These are phyloP conservation scores for Mythimna loreyi DNA, from an alignment of 2,888 invertebrate genomes.

Conservation along the genomic window DNA sequence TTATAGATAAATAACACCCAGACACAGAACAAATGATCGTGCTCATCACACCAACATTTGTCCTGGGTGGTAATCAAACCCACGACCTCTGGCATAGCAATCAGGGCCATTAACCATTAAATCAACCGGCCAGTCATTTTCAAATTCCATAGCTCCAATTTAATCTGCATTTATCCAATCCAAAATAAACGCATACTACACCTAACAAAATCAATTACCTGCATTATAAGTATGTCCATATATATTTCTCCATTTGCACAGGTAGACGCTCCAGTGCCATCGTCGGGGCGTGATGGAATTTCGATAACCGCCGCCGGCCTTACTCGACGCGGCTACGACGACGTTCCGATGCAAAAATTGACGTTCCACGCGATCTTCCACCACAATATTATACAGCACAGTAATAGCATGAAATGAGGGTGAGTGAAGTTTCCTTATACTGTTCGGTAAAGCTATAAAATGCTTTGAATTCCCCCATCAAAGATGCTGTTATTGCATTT, in stretches of 20 bases:
- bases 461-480: conserved; percentile 12
- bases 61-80: no score
- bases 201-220: conserved; percentile 32
- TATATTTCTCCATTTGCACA: conserved; percentile 57
- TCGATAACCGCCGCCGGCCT: conserved; percentile 65
- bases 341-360: conserved; percentile 74
- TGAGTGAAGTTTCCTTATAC: conserved; percentile 17
- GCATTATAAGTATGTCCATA: conserved; percentile 30
- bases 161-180: background rate
- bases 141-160: background rate
- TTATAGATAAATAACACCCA: no score
- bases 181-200: background rate
- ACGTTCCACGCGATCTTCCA: conserved; percentile 61
- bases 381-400: conserved; percentile 51
- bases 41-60: no score
- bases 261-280: conserved; percentile 50
- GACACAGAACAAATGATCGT: no score
- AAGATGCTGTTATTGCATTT: conserved; percentile 18
- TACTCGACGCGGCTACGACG: conserved; percentile 34
- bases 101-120: no score
- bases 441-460: conserved; percentile 15
- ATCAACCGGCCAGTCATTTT: no score
- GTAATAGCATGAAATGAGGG: conserved; percentile 36
- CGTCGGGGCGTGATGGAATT: conserved; percentile 66
- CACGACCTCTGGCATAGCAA: no score